Evolutionary conservation across 2,888 invertebrate species (phyloP), one percentile per base, ranked within the genome.

Genomic region (Tenthredo amoena): DNA sequence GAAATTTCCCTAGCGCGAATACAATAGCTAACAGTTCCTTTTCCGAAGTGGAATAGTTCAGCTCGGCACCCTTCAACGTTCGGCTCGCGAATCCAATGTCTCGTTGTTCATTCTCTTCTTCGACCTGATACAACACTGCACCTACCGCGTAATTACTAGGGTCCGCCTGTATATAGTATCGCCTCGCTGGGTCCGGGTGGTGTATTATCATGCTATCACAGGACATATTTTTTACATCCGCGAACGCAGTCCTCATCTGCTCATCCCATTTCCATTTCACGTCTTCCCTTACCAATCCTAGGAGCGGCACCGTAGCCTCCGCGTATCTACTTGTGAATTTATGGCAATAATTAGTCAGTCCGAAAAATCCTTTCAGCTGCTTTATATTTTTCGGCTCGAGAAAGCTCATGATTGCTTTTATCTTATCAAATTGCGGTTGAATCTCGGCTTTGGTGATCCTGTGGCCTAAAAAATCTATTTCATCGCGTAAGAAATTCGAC

Each of bases 311-410:
- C 10, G 86, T 84, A n/a, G 79, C 62, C n/a, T 65, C 65, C 7
- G 77, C 68, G 37, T 85, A 83, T 9, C 50, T 15, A 12, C 6
- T 34, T 0, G 86, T 47, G 68, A 86, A 88, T 74, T 87, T 88
- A 12, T 86, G 82, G 55, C 87, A 88, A 47, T 88, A 88, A 15
- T 87, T 87, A 0, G 87, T 84, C 2, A 88, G 71, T 10, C 88
- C 87, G 18, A 87, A 55, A 84, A 86, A 88, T 4, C 85, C 50
- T 71, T 88, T 86, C 9, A 87, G n/a, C 37, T 68, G 68, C 26
- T 83, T 84, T 5, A 86, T 40, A 31, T 68, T 87, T 26, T 31
- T 84, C 5, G 86, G 85, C 58, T 85, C 84, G 2, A 86, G 85
- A 85, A 86, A 87, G 9, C 87, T 85, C 34, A 43, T 72, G 37